These are phyloP conservation scores for Odontocolon sp. DNA, from an alignment of 2,888 invertebrate species.

Conservation along the genomic window DNA sequence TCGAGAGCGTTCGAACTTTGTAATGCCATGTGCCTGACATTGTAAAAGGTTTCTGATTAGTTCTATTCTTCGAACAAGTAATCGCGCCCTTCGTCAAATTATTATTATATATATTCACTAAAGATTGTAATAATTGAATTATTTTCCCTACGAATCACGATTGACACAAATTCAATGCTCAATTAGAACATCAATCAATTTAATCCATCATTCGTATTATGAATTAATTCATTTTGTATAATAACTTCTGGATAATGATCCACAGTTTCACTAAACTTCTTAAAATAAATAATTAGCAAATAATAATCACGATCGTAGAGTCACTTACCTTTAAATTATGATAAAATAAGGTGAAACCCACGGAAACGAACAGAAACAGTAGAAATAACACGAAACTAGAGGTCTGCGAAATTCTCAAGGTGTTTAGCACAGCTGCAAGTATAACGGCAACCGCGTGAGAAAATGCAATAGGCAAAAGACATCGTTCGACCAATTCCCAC, in stretches of 20 bases:
- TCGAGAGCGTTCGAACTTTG: constrained; percentile 59
- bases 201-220: no score
- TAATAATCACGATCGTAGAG: not conserved
- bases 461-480: constrained; percentile 89
- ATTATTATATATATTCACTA: no score
- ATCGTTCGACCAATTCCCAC: constrained; percentile 87
- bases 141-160: no score
- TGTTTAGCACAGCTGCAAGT: constrained; percentile 87
- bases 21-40: constrained; percentile 44
- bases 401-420: constrained; percentile 88
- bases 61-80: no score
- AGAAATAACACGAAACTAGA: constrained; percentile 91
- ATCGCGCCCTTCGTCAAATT: not conserved
- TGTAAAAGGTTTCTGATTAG: no score
- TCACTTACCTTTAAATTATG: constrained; percentile 91
- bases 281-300: no score
- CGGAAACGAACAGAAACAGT: constrained; percentile 87
- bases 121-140: no score
- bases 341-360: constrained; percentile 90
- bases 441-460: constrained; percentile 91
- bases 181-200: no score
- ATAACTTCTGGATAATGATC: no score
- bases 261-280: no score
- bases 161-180: no score
- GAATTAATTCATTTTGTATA: no score